Conservation (phyloP, 2,797 vertebrate species). For the Morelia viridis region DNA sequence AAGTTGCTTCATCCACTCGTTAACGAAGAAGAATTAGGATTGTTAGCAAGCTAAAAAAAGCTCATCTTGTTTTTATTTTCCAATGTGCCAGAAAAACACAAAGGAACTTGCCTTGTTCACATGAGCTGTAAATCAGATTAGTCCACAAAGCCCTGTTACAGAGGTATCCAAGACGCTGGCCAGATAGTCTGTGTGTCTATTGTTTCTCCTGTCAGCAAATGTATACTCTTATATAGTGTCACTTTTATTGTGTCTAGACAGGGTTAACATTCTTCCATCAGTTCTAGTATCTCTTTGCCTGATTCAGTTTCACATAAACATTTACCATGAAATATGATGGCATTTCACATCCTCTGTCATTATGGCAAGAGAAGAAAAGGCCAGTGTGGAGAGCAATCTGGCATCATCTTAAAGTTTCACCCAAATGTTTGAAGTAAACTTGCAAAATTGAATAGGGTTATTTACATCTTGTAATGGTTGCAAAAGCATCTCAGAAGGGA, state of each 20-base stretch:
- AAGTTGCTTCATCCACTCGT: conserved; percentile 24
- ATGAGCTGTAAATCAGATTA: conserved; percentile 7
- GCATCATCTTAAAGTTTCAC: background rate
- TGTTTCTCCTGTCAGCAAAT: conserved; percentile 16
- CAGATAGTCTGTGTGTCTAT: conserved; percentile 13
- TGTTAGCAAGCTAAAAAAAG: conserved; percentile 19
- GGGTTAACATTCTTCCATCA: background rate
- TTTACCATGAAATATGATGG: conserved; percentile 30
- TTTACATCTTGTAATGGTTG: background rate
- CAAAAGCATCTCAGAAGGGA: background rate
- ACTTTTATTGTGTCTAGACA: conserved; percentile 11
- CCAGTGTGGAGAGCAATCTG: conserved; percentile 4
- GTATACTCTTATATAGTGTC: background rate
- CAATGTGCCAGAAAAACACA: conserved; percentile 26
- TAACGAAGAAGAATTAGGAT: conserved; percentile 16
- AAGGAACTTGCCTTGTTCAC: background rate
- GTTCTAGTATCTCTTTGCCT: background rate
- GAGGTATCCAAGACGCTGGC: background rate
- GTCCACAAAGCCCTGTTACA: conserved; percentile 3
- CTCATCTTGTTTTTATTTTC: conserved; percentile 21
- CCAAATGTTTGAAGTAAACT: background rate
- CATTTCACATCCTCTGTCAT: background rate
- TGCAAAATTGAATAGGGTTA: background rate
- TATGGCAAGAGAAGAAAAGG: background rate
- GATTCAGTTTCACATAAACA: conserved; percentile 38